These are phyloP conservation scores for Acipenser ruthenus DNA, from an alignment of 2,797 vertebrate species.

Conservation along the genomic window DNA sequence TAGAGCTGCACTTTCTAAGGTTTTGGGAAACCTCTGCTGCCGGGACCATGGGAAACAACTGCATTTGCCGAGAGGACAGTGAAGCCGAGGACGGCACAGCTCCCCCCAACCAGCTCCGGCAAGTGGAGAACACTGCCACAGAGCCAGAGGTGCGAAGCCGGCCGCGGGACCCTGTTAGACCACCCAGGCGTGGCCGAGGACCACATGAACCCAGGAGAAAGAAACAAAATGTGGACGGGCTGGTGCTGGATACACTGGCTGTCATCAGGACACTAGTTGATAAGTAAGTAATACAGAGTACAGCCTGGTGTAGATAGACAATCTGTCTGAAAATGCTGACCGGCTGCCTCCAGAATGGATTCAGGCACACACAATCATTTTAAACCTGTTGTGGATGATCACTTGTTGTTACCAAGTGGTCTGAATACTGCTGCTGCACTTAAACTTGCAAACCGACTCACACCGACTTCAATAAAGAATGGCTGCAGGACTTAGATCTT, in stretches of 20 bases:
- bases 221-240: slow-evolving; percentile 92
- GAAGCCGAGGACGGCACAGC: slow-evolving; percentile 77
- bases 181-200: slow-evolving; percentile 84
- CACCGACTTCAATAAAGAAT: too few relatives aligned
- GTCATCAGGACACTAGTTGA: slow-evolving; percentile 96
- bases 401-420: slow-evolving; percentile 4
- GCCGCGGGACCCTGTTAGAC: slow-evolving; percentile 84
- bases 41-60: slow-evolving; percentile 90
- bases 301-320: too few relatives aligned
- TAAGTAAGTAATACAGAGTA: slow-evolving; percentile 74
- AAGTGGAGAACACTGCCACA: slow-evolving; percentile 61
- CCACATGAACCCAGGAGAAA: slow-evolving; percentile 93
- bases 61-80: slow-evolving; percentile 93
- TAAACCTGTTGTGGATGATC: too few relatives aligned
- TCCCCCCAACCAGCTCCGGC: slow-evolving; percentile 55
- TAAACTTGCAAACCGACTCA: too few relatives aligned
- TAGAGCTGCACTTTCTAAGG: slow-evolving; percentile 56
- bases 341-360: slow-evolving; percentile 15
- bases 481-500: slow-evolving; percentile 20
- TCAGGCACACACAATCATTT: not conserved
- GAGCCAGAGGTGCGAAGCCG: slow-evolving; percentile 71
- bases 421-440: too few relatives aligned
- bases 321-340: not conserved
- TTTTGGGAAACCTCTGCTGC: slow-evolving; percentile 63
- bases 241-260: slow-evolving; percentile 93